phyloP scores from a whole-genome alignment of 2,888 invertebrate species.

The Drosophila greeni region DNA sequence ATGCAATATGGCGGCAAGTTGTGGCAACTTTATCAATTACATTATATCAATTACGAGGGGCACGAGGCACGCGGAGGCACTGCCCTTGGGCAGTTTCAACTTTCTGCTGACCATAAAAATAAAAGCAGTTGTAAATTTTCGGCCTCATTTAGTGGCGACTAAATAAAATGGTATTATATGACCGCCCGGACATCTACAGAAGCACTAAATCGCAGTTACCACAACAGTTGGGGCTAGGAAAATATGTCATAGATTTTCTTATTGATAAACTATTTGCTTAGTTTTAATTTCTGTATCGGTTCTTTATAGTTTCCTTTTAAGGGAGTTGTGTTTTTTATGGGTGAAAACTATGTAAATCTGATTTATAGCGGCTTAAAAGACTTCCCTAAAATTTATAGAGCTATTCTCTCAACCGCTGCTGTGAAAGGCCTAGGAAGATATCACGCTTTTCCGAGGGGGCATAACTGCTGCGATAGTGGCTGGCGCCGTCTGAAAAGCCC shows the following conservation, averaged over 20 bases:
- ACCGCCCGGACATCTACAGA: conserved; percentile 37
- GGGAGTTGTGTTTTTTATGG: no score
- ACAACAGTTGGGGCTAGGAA: neutral
- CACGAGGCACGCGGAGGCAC: neutral
- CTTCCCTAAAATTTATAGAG: neutral
- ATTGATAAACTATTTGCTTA: neutral
- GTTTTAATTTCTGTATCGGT: neutral
- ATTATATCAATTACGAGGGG: conserved; percentile 63
- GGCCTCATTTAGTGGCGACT: conserved; percentile 58
- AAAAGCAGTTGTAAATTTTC: conserved; percentile 62
- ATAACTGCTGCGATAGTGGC: conserved; percentile 23
- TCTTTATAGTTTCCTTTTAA: neutral
- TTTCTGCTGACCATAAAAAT: conserved; percentile 52
- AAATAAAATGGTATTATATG: conserved; percentile 67
- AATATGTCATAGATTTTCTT: neutral
- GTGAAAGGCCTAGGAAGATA: conserved; percentile 22
- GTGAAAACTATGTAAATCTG: neutral
- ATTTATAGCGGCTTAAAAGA: neutral
- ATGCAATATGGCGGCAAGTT: conserved; percentile 35
- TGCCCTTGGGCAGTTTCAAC: conserved; percentile 39
- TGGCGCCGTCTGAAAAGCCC: conserved; percentile 47
- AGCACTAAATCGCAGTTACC: conserved; percentile 48
- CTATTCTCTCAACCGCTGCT: conserved; percentile 5
- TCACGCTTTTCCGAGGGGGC: conserved; percentile 21
- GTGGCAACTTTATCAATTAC: conserved; percentile 57